Conservation (phyloP, 2,888 invertebrate species). For the Lordiphosa andalusiaca region DNA sequence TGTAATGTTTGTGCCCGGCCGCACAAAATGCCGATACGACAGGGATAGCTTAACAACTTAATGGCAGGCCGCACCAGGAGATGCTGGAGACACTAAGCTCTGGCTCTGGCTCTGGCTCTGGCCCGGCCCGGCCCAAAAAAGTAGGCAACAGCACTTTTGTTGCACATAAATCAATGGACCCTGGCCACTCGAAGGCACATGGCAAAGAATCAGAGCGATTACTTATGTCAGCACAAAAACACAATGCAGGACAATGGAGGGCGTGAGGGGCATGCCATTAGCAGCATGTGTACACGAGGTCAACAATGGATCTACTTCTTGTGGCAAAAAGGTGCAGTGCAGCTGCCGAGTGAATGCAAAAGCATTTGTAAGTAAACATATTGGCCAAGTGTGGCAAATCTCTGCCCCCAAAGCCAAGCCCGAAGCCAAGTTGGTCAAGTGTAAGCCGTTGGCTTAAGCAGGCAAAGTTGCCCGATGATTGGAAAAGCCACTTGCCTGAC, state of each 20-base stretch:
- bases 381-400: conserved; percentile 53
- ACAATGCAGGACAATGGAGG: conserved; percentile 45
- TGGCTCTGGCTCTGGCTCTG: conserved; percentile 10
- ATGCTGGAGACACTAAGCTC: conserved; percentile 28
- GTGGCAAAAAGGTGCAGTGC: conserved; percentile 7
- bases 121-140: conserved; percentile 33
- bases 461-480: conserved; percentile 43
- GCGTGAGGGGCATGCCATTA: conserved; percentile 35
- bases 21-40: conserved; percentile 63
- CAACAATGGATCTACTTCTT: conserved; percentile 34
- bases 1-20: conserved; percentile 63
- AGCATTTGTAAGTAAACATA: conserved; percentile 53
- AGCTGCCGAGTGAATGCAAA: conserved; percentile 28
- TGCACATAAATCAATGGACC: conserved; percentile 61
- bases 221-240: conserved; percentile 64
- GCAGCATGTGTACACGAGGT: conserved; percentile 48
- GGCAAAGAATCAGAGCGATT: conserved; percentile 46
- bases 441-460: conserved; percentile 56
- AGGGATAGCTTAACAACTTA: conserved; percentile 74
- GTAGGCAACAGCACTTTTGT: conserved; percentile 51
- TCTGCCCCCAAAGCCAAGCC: conserved; percentile 33
- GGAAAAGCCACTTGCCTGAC: conserved; percentile 45
- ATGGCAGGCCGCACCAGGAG: conserved; percentile 63
- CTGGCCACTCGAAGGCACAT: conserved; percentile 13
- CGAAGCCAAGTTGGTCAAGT: conserved; percentile 57